Conservation (phyloP, 2,797 vertebrate species). For the Nothura maculosa region DNA sequence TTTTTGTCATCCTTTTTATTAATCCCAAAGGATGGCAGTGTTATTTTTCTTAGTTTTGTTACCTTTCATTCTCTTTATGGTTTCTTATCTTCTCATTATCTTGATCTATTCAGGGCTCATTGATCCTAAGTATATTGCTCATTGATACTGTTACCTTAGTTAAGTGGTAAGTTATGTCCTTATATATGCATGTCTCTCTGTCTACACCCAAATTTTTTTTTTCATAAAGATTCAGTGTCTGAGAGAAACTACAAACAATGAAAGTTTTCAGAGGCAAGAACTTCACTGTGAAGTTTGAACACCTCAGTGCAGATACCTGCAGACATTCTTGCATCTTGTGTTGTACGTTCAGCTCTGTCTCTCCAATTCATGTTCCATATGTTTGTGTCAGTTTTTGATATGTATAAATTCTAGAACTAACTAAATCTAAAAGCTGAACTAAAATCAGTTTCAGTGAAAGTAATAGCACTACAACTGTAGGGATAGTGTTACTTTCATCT, state of each 20-base stretch:
- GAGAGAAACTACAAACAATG: background rate
- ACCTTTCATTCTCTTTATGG: background rate
- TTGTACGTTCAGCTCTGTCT: background rate
- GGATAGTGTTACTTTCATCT: background rate
- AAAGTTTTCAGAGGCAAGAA: background rate
- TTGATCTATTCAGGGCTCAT: conserved; percentile 1
- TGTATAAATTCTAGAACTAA: background rate
- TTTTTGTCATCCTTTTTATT: background rate
- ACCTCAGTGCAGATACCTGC: background rate
- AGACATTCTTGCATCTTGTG: background rate
- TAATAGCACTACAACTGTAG: background rate
- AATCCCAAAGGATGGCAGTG: background rate
- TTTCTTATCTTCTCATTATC: conserved; percentile 6
- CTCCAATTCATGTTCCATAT: background rate
- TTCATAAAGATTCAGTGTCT: background rate
- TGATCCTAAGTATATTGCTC: background rate
- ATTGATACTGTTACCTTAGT: background rate
- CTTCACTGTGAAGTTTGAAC: background rate
- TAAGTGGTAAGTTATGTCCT: background rate
- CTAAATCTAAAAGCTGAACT: background rate
- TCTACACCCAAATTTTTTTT: background rate
- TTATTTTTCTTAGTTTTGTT: background rate
- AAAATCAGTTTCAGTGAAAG: background rate
- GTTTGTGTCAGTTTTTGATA: background rate
- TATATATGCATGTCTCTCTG: background rate